Base-by-base conservation (phyloP, 1,140 invertebrate genomes). In the Anastrepha obliqua region DNA sequence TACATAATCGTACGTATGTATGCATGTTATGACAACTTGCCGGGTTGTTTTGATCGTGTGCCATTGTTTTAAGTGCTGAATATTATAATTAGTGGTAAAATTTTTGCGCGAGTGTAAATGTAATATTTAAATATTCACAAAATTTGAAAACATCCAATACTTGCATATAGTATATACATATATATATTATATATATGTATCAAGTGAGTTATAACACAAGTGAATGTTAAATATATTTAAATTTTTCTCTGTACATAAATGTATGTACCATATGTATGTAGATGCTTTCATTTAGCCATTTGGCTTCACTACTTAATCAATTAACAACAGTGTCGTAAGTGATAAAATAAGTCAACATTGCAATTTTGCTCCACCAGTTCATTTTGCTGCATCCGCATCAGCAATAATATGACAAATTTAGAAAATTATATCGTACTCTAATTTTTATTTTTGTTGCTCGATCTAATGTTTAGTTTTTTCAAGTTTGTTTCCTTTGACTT, bases 11-110 rank as follows among this genome's bases (percentile, higher is more conserved):
- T 42, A 67, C 4, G 17, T 15, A 11, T 2, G 5, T 70, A 15
- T 44, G 15, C 67, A 70, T 42, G 67, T 74, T 7, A 44, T 62
- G 17, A 44, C 67, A 39, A 74, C 39, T 74, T 74, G 67, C 67
- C 67, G 67, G 67, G 42, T 74, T 74, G 67, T 74, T 74, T 74
- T 47, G 67, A 74, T 74, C 67, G 67, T 74, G 67, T 70, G 42
- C 0, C 39, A 55, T 55, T 55, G 51, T 55, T 17, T 70, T 6
- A 70, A 44, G 67, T 17, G 67, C 42, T 74, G 17, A 74, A 47
- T 17, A 74, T 9, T 9, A 4, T 39, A 4, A 42, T 74, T 42
- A 44, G 15, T 74, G 67, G 39, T 44, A 13, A 39, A n/a, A 39
- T 17, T 74, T 74, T 44, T 6, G 7, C 17, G 67, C 3, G 39